These are phyloP conservation scores for Polyodon spathula DNA, from an alignment of 2,113 vertebrate genomes.

Conservation along the genomic window DNA sequence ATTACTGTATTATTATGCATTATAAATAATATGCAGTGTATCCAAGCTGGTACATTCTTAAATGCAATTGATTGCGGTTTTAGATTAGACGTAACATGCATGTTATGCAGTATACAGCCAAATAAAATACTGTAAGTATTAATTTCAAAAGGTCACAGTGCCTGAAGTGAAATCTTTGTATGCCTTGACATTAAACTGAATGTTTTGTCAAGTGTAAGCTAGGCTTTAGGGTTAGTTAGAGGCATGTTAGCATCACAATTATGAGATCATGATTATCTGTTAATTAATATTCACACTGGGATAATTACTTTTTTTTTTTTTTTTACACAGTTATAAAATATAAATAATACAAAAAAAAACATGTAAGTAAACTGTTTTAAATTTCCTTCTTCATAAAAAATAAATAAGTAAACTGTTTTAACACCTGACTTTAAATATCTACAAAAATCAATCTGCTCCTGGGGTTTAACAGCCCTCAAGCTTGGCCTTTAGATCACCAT, in stretches of 20 bases:
- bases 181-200: conserved; percentile 26
- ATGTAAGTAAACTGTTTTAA: neutral
- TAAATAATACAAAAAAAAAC: neutral
- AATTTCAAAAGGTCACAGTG: conserved; percentile 35
- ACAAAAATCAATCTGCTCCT: too few species aligned
- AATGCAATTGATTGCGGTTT: too few species aligned
- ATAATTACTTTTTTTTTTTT: too few species aligned
- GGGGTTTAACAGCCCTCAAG: too few species aligned
- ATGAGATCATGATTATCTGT: conserved; percentile 9
- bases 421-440: too few species aligned
- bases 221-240: conserved; percentile 26
- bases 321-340: neutral
- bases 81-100: too few species aligned
- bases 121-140: conserved; percentile 25
- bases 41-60: too few species aligned
- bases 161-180: conserved; percentile 29
- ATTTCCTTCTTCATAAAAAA: too few species aligned
- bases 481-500: too few species aligned
- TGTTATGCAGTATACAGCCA: neutral
- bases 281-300: conserved; percentile 2
- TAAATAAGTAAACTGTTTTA: too few species aligned
- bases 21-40: too few species aligned
- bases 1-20: too few species aligned
- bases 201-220: conserved; percentile 41
- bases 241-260: conserved; percentile 19